A percentile compares a stretch with the other conserved stretches of the same genome.
These are phyloP conservation scores for Melinopterus prodromus DNA, from an alignment of 2,888 invertebrate genomes.

Conservation along the genomic window DNA sequence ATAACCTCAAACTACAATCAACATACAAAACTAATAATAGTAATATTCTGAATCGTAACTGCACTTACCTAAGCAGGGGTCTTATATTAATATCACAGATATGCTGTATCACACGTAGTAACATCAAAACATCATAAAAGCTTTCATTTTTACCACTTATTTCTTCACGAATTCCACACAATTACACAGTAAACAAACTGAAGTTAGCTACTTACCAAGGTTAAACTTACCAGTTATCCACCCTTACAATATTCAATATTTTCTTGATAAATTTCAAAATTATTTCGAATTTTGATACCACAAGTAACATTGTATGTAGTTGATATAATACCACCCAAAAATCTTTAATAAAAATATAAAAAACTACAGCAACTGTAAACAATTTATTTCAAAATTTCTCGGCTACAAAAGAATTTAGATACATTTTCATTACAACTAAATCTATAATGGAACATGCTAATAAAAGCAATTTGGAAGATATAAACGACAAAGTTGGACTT, in stretches of 20 bases:
- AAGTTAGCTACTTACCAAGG: neutral
- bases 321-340: neutral
- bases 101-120: neutral
- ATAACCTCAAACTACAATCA: neutral
- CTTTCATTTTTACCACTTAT: neutral
- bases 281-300: neutral
- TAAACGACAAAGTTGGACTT: neutral
- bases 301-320: neutral
- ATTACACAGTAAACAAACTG: neutral
- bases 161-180: neutral
- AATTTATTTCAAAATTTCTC: neutral
- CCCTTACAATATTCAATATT: neutral
- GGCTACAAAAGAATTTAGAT: neutral
- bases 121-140: neutral
- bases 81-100: neutral
- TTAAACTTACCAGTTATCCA: no score
- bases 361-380: neutral
- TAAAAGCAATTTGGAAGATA: conserved; percentile 4
- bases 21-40: neutral
- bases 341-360: neutral
- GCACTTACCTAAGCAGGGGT: neutral
- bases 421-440: neutral
- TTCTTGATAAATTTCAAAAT: neutral
- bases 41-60: neutral
- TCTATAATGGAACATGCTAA: neutral